phyloP scores from a whole-genome alignment of 2,797 vertebrate genomes.

The Benthosema pterotum region DNA sequence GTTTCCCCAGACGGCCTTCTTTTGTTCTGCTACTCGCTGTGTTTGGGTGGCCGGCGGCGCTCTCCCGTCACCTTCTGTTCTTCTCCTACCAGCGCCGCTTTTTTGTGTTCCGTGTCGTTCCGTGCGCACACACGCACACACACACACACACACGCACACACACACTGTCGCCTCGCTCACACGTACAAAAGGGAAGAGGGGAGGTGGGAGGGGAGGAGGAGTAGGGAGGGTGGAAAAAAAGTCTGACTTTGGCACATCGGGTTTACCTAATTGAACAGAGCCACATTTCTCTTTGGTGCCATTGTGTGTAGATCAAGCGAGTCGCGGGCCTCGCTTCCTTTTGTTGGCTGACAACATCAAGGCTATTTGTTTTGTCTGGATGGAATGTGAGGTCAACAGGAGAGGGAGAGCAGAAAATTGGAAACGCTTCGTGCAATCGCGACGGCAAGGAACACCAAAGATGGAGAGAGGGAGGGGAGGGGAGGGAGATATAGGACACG shows the following conservation, averaged over 20 bases:
- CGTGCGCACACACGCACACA: conserved; percentile 32
- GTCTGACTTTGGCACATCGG: conserved; percentile 62
- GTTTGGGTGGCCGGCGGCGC: conserved; percentile 47
- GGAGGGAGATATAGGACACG: not conserved
- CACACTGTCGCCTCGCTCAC: conserved; percentile 35
- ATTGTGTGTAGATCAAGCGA: conserved; percentile 70
- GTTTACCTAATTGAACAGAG: conserved; percentile 77
- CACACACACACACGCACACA: conserved; percentile 31
- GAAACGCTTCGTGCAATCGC: conserved; percentile 60
- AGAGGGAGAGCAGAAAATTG: conserved; percentile 72
- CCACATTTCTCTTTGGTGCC: conserved; percentile 69
- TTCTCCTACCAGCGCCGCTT: conserved; percentile 49
- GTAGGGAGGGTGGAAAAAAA: too few species aligned
- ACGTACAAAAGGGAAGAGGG: conserved; percentile 25
- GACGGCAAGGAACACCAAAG: conserved; percentile 55
- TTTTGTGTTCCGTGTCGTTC: conserved; percentile 48
- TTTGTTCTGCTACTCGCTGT: conserved; percentile 46
- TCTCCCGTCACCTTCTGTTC: conserved; percentile 62
- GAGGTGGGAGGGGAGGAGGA: not conserved
- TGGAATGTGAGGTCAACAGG: conserved; percentile 74
- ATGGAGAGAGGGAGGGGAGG: conserved; percentile 10
- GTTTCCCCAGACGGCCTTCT: conserved; percentile 33
- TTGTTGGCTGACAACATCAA: conserved; percentile 71
- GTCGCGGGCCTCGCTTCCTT: conserved; percentile 57
- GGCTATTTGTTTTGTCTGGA: conserved; percentile 79